These are phyloP conservation scores for Eupithecia tripunctaria DNA, from an alignment of 2,888 invertebrate genomes.

Conservation along the genomic window DNA sequence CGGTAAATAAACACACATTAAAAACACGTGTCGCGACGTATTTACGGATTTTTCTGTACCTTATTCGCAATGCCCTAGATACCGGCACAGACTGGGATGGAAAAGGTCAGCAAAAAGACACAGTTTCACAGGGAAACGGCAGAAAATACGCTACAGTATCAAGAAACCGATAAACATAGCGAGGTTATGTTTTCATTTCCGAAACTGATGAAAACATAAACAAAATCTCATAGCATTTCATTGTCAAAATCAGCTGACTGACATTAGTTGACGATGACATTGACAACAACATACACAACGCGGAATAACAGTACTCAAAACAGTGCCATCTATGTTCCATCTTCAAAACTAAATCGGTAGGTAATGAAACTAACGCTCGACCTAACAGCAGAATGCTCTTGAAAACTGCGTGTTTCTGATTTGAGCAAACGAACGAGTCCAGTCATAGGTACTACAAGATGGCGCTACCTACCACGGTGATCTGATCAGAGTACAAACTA, in stretches of 20 bases:
- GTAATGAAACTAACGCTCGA: no score
- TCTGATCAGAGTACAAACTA: no score
- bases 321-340: not conserved
- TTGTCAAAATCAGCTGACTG: conserved; percentile 19
- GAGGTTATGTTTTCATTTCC: conserved; percentile 46
- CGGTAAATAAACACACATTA: not conserved
- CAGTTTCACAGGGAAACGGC: conserved; percentile 5
- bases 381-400: not conserved
- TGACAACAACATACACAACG: conserved; percentile 40
- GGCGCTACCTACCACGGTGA: not conserved
- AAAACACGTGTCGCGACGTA: conserved; percentile 6
- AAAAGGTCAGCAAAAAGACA: not conserved
- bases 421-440: not conserved
- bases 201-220: conserved; percentile 21
- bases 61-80: not conserved
- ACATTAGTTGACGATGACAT: conserved; percentile 9
- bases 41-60: not conserved
- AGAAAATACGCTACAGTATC: not conserved
- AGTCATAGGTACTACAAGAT: not conserved
- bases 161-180: conserved; percentile 35
- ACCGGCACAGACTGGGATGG: not conserved
- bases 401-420: not conserved
- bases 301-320: not conserved
- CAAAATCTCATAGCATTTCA: conserved; percentile 1
- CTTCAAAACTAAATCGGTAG: no score